Evolutionary conservation across 92 coral and sea anemone genomes (phyloP), one percentile per base, ranked within the genome.

Genomic region (Epizoanthus fatuus): DNA sequence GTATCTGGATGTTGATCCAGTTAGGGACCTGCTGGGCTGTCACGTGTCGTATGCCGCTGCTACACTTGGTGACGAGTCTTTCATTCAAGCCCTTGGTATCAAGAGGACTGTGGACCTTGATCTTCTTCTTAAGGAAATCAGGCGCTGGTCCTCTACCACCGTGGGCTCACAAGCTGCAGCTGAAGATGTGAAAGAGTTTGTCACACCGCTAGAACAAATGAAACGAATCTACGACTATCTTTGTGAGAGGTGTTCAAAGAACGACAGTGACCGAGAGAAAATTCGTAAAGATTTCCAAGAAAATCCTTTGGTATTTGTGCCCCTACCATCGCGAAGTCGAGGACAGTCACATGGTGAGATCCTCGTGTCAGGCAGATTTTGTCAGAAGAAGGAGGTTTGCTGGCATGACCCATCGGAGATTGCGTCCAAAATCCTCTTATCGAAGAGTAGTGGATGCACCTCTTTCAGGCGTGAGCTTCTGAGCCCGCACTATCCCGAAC

Each of bases 361-460:
- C 17, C 66, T 47, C 40, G n/a, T 64, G 44, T 1, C 37, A 15
- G 98, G 93, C 12, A 71, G 45, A 4, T 96, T 96, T 84, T 70
- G 72, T 40, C 59, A 75, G 19, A 79, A 67, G 78, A 96, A 96
- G 80, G 96, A 91, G 57, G 93, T 96, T 32, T 96, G 94, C 57
- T 96, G 98, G 98, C 71, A 74, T 22, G 98, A 96, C 78, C 98
- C 98, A 14, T 91, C 98, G 1, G 92, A 54, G 63, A 72, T 96
- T 25, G 77, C 87, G 42, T 16, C 14, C 73, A 81, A 84, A 54
- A 82, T 86, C 14, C 74, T 72, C 14, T 51, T 13, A 38, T 57
- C 80, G 14, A 80, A 81, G 16, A 70, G 66, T 10, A 51, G 81
- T 75, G 52, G 8, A 16, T 5, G 29, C 5, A 63, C 52, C 10